Evolutionary conservation across 2,888 invertebrate genomes (phyloP).

Genomic region (Cryptocephalus moraei): DNA sequence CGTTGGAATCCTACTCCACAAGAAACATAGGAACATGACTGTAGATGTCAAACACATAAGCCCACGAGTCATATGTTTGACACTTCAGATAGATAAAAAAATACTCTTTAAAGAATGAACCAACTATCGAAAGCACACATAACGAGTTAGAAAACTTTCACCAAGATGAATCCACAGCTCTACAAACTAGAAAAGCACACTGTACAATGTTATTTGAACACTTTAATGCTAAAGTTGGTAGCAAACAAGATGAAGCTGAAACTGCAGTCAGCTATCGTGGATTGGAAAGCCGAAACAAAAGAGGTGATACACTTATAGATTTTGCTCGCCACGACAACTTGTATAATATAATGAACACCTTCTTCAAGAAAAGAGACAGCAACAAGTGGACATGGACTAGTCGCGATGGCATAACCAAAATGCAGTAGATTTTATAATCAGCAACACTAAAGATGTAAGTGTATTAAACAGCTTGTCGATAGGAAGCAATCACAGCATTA

Average conservation of each 20-base stretch:
- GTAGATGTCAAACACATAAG: too few species aligned
- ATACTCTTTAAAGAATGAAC: too few species aligned
- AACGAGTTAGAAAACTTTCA: neutral
- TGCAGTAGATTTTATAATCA: neutral
- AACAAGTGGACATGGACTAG: neutral
- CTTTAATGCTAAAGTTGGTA: neutral
- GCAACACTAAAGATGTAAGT: neutral
- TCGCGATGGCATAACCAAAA: neutral
- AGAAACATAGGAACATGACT: too few species aligned
- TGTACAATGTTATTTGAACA: too few species aligned
- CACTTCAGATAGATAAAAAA: too few species aligned
- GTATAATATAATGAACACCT: neutral
- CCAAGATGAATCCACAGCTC: neutral
- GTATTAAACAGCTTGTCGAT: neutral
- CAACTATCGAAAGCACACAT: too few species aligned
- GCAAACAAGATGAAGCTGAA: neutral
- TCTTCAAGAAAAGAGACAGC: neutral
- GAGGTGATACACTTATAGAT: neutral
- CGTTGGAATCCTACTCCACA: too few species aligned
- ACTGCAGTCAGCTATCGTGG: neutral
- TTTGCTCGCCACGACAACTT: neutral
- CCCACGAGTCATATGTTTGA: too few species aligned
- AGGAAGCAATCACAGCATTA: neutral
- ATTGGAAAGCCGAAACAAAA: neutral
- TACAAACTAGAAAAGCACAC: neutral